Evolutionary conservation across 2,888 invertebrate species (phyloP), one percentile per base, ranked within the genome.

Genomic region (Empis stercorea): DNA sequence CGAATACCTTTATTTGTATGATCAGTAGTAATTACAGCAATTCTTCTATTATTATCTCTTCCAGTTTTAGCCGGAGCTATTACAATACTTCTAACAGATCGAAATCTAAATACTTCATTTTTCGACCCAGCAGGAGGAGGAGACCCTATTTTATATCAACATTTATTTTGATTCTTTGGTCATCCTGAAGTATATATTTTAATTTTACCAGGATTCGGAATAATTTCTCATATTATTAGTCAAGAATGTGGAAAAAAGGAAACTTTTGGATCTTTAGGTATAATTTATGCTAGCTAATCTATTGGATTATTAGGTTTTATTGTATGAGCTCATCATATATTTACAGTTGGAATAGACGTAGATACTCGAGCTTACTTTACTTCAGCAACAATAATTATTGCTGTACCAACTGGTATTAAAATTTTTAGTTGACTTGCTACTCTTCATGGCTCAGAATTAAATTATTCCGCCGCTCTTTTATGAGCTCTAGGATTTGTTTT

Each of bases 121-220:
- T 87, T 87, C 76, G 84, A 87, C 32, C 84, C 84, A 0, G 74
- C 77, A 0, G 85, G 84, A 51, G 87, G 86, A 27, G 87, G 86
- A 46, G 86, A 87, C 47, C 86, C 85, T 3, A 78, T 87, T 70
- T 57, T 87, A 56, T 87, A 82, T 46, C 84, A 87, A 77, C 85
- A 87, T 66, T 71, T 87, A 75, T 86, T 88, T 72, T 87, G 86
- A 79, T 87, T 87, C 72, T 88, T 87, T 76, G 87, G 86, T 0
- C 87, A 87, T 47, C 87, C 86, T 10, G 86, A 87, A 78, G 85
- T 87, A 52, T 88, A 87, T 71, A 85, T 87, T 82, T 70, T 87
- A 73, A 86, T 87, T 80, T 61, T 87, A 58, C 85, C 85, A 0
- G 85, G 81, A 67, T 87, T 87, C 74, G 85, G 86, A 0, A 76